A percentile compares a stretch with the other conserved stretches of the same genome.
These are phyloP conservation scores for Orchestia grillus DNA, from an alignment of 1,140 invertebrate species.

Conservation along the genomic window DNA sequence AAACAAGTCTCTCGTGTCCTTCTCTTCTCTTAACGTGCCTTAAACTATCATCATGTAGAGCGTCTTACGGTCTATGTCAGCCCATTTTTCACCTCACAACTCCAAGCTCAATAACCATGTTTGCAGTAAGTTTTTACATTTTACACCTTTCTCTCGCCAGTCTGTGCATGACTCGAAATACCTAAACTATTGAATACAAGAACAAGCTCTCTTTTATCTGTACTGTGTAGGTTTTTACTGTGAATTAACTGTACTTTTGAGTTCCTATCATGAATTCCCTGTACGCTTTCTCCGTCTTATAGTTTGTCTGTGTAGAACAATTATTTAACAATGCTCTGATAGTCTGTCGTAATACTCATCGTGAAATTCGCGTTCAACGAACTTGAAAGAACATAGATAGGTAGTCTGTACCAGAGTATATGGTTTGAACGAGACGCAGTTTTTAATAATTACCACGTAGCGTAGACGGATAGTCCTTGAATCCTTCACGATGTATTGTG, in stretches of 20 bases:
- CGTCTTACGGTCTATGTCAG: background rate
- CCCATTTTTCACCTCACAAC: background rate
- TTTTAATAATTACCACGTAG: background rate
- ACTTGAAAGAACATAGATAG: background rate
- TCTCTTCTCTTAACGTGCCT: slow-evolving; percentile 22
- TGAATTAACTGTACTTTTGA: background rate
- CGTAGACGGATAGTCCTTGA: background rate
- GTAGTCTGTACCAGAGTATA: no score
- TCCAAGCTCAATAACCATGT: background rate
- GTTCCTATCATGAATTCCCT: background rate
- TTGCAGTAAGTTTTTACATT: background rate
- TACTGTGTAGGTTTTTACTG: background rate
- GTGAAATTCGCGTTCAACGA: background rate
- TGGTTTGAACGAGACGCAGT: no score
- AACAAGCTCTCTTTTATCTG: background rate
- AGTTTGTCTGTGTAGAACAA: background rate
- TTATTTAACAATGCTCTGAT: background rate
- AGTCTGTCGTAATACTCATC: background rate
- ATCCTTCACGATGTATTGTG: background rate
- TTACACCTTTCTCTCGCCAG: background rate
- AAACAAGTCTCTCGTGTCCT: slow-evolving; percentile 15
- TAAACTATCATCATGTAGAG: slow-evolving; percentile 27
- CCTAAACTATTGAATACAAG: background rate
- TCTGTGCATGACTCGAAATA: background rate
- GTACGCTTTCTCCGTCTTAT: background rate